A percentile compares a stretch with the other conserved stretches of the same genome.
phyloP scores from a whole-genome alignment of 2,113 vertebrate genomes.

The Callaeas wilsoni region DNA sequence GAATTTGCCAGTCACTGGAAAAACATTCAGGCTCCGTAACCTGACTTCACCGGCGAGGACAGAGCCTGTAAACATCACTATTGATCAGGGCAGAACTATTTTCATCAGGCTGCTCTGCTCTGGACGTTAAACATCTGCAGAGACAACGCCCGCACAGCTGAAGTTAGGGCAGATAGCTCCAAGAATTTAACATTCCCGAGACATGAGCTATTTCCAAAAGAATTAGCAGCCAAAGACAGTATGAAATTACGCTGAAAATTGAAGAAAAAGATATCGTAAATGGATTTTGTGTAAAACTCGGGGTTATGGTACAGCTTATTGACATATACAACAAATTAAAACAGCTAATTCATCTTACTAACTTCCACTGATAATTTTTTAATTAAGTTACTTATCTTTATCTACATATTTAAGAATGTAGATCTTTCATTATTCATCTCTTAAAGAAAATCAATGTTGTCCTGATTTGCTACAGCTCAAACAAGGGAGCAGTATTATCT shows the following conservation, averaged over 20 bases:
- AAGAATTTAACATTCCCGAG: background rate
- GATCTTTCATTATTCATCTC: slow-evolving; percentile 61
- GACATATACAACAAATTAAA: slow-evolving; percentile 26
- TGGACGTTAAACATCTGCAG: background rate
- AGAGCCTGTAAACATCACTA: background rate
- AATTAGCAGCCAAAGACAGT: background rate
- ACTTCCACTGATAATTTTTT: slow-evolving; percentile 58
- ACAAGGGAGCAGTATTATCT: background rate
- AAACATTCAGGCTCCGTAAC: background rate
- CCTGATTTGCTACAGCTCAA: slow-evolving; percentile 55
- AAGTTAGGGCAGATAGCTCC: background rate
- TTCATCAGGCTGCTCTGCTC: background rate
- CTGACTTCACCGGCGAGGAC: background rate
- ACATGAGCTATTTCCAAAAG: background rate
- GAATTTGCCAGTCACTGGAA: slow-evolving; percentile 11
- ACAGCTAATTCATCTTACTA: slow-evolving; percentile 31
- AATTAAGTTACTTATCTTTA: slow-evolving; percentile 62
- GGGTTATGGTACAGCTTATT: background rate
- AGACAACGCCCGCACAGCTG: background rate
- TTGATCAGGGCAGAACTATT: background rate
- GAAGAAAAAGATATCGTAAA: background rate
- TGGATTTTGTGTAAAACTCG: background rate
- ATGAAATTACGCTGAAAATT: background rate
- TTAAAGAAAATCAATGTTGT: slow-evolving; percentile 61
- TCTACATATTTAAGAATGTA: slow-evolving; percentile 58